These are phyloP conservation scores for Sweltsa coloradensis DNA, from an alignment of 1,140 invertebrate genomes.

Conservation along the genomic window DNA sequence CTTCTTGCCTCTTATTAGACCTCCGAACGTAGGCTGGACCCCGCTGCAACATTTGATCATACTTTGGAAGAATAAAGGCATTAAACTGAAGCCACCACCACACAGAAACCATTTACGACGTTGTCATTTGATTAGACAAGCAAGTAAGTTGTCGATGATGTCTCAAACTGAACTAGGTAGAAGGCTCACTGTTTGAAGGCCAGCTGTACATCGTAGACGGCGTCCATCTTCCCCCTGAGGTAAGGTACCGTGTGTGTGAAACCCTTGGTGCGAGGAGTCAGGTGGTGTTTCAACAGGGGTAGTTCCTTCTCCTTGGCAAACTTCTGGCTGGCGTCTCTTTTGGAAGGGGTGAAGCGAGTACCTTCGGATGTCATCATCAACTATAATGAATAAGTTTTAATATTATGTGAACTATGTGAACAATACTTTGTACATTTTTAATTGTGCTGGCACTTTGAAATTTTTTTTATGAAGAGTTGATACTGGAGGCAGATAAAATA, in stretches of 20 bases:
- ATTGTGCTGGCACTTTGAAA: not conserved
- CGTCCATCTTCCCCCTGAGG: constrained; percentile 60
- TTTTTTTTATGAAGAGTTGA: too few relatives aligned
- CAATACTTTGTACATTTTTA: not conserved
- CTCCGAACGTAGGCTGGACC: constrained; percentile 71
- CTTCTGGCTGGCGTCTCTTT: constrained; percentile 75
- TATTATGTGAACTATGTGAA: too few relatives aligned
- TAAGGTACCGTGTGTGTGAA: constrained; percentile 66
- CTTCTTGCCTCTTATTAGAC: constrained; percentile 61
- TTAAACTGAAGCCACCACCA: too few relatives aligned
- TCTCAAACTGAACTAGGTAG: too few relatives aligned
- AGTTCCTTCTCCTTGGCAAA: constrained; percentile 80
- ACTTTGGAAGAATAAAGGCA: too few relatives aligned
- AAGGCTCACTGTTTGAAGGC: constrained; percentile 57
- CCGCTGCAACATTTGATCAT: too few relatives aligned
- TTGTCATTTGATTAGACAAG: too few relatives aligned
- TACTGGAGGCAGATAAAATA: too few relatives aligned
- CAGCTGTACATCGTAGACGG: constrained; percentile 77
- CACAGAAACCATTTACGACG: too few relatives aligned
- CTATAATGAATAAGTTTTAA: constrained; percentile 35
- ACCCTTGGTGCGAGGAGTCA: constrained; percentile 86
- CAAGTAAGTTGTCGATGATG: too few relatives aligned
- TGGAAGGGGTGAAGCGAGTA: constrained; percentile 78
- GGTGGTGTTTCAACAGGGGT: constrained; percentile 74
- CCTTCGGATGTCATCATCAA: constrained; percentile 89